phyloP scores from a whole-genome alignment of 2,888 invertebrate species.

The Labia minor region DNA sequence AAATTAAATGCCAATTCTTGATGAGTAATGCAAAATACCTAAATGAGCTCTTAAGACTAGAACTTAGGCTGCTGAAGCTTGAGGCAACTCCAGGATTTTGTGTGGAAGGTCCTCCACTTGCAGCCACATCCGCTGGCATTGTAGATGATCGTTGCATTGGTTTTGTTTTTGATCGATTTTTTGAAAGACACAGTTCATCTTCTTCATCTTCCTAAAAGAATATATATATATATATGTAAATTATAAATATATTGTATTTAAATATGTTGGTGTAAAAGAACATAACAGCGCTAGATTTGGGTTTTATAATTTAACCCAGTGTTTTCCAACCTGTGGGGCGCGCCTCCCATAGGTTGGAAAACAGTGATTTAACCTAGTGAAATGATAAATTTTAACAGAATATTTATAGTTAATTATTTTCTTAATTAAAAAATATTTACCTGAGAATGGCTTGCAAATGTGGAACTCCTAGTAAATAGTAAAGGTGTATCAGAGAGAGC shows the following conservation, averaged over 20 bases:
- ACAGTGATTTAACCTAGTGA: no score
- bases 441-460: background rate
- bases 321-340: no score
- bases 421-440: no score
- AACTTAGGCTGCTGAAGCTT: slow-evolving; percentile 60
- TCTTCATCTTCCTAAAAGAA: slow-evolving; percentile 36
- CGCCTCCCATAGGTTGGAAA: no score
- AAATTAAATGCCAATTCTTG: no score
- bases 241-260: slow-evolving; percentile 15
- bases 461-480: slow-evolving; percentile 32
- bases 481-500: slow-evolving; percentile 36
- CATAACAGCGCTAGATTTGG: slow-evolving; percentile 25
- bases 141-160: slow-evolving; percentile 40
- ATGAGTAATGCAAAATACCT: slow-evolving; percentile 49
- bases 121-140: slow-evolving; percentile 46
- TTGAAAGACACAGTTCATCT: slow-evolving; percentile 32
- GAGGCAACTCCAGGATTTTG: slow-evolving; percentile 28
- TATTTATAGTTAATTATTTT: no score
- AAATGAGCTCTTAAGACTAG: slow-evolving; percentile 73
- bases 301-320: no score
- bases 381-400: no score
- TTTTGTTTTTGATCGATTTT: slow-evolving; percentile 36
- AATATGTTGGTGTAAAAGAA: no score
- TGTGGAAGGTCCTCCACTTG: slow-evolving; percentile 27
- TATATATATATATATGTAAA: background rate